phyloP scores from a whole-genome alignment of 2,888 invertebrate genomes.

The Melipona bicolor region DNA sequence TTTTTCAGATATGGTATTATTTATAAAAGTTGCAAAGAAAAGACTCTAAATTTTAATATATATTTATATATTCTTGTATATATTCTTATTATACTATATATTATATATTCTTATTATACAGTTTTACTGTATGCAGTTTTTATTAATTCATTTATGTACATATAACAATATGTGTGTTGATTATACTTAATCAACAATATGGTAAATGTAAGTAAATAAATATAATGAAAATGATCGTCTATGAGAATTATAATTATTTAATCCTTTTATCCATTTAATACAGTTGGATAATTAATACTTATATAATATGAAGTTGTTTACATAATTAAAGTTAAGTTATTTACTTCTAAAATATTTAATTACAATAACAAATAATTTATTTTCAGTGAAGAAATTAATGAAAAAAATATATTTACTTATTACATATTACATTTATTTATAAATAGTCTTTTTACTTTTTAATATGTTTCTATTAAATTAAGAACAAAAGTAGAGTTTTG shows the following conservation, averaged over 20 bases:
- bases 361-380: constrained; percentile 2
- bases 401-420: constrained; percentile 10
- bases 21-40: constrained; percentile 96
- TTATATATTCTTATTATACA: constrained; percentile 45
- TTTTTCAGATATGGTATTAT: constrained; percentile 92
- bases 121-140: constrained; percentile 50
- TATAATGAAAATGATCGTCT: constrained; percentile 6
- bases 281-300: neutral
- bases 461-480: constrained; percentile 8
- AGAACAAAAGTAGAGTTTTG: neutral
- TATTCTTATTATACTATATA: constrained; percentile 37
- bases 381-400: constrained; percentile 8
- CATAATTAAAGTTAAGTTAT: neutral
- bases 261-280: neutral
- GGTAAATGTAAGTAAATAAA: constrained; percentile 73
- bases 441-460: neutral
- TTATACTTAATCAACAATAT: constrained; percentile 76
- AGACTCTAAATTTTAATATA: constrained; percentile 76
- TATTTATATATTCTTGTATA: constrained; percentile 29
- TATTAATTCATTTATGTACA: neutral
- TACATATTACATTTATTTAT: constrained; percentile 9
- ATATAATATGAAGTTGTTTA: neutral
- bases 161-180: neutral
- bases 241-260: neutral
- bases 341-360: neutral